Conservation (phyloP, 2,888 invertebrate species). For the Pammene aurita region DNA sequence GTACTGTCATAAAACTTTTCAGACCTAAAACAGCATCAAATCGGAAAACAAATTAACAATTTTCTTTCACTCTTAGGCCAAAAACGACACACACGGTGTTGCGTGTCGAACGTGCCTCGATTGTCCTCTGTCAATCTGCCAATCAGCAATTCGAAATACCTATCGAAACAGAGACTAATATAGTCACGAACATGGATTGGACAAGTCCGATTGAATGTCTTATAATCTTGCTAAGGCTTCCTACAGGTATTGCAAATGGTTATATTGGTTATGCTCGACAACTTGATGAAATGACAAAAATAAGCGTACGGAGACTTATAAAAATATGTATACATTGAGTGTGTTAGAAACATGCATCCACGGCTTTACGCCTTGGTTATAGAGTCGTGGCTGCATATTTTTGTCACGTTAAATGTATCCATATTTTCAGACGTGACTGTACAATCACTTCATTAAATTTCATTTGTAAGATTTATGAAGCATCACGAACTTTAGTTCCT, state of each 20-base stretch:
- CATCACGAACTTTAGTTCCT: no score
- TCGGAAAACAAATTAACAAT: background rate
- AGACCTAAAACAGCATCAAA: background rate
- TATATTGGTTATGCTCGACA: background rate
- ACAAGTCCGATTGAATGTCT: slow-evolving; percentile 11
- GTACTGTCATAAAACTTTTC: slow-evolving; percentile 2
- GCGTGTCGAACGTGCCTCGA: slow-evolving; percentile 25
- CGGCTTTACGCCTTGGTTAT: no score
- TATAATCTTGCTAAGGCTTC: background rate
- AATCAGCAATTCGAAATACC: slow-evolving; percentile 30
- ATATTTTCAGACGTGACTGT: no score
- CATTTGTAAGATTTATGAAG: no score
- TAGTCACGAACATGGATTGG: slow-evolving; percentile 31
- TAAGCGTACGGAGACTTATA: no score
- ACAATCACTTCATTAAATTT: no score
- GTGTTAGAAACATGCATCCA: no score
- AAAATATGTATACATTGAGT: no score
- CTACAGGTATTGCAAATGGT: background rate
- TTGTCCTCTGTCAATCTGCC: slow-evolving; percentile 23
- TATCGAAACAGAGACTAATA: slow-evolving; percentile 16
- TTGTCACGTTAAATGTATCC: no score
- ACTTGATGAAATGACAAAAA: background rate
- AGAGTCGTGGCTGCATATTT: no score
- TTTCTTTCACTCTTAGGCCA: background rate
- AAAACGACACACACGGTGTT: slow-evolving; percentile 19